Evolutionary conservation across 2,888 invertebrate genomes (phyloP).

Genomic region (Cataglyphis albicans): DNA sequence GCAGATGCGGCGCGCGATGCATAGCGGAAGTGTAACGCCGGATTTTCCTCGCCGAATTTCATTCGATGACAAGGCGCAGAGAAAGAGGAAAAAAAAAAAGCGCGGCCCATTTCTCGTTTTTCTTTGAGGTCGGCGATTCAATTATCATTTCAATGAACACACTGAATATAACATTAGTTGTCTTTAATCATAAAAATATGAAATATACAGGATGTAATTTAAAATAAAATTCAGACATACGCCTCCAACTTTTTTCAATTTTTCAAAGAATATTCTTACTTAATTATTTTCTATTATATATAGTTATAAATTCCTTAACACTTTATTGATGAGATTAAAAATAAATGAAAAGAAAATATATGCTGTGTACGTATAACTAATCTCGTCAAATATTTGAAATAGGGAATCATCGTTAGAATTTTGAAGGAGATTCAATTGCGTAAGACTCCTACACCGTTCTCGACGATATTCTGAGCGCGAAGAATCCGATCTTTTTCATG

Average conservation of each 20-base stretch:
- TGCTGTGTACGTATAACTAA: neutral
- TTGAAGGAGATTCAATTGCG: neutral
- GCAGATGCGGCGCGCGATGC: conserved; percentile 65
- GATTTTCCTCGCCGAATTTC: conserved; percentile 30
- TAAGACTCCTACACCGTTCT: neutral
- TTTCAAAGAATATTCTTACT: neutral
- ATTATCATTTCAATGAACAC: conserved; percentile 44
- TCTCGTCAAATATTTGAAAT: conserved; percentile 4
- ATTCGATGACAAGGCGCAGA: neutral
- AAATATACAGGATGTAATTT: neutral
- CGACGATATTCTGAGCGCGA: neutral
- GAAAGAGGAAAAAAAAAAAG: neutral
- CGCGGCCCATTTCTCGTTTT: neutral
- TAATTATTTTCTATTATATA: neutral
- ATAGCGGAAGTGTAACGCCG: conserved; percentile 29
- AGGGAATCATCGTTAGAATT: neutral
- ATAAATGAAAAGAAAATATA: neutral
- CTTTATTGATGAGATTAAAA: neutral
- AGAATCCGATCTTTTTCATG: conserved; percentile 2
- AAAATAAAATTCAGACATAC: neutral
- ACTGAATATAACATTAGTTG: neutral
- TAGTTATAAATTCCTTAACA: neutral
- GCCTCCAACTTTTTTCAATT: neutral
- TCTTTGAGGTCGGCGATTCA: conserved; percentile 15
- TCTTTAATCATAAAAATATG: neutral